Evolutionary conservation across 1,140 invertebrate genomes (phyloP).

Genomic region (Panagrolaimus sp.): DNA sequence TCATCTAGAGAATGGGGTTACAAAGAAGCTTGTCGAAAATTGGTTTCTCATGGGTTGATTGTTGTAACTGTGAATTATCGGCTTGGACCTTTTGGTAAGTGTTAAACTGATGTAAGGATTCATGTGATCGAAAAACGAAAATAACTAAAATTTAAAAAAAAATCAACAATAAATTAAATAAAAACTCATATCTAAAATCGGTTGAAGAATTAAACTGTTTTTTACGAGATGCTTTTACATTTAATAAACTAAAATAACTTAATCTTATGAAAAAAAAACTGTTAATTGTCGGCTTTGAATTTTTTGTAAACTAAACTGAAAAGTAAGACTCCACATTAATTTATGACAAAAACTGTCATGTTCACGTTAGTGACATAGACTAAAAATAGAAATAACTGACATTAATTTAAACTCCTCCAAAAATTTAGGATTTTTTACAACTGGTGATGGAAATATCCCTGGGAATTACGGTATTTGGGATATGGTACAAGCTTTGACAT

Average conservation of each 20-base stretch:
- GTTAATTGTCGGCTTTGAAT: too few relatives aligned
- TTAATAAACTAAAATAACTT: too few relatives aligned
- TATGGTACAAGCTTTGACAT: conserved; percentile 38
- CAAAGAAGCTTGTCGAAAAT: conserved; percentile 18
- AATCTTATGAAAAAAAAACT: too few relatives aligned
- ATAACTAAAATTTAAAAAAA: neutral
- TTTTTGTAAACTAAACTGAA: too few relatives aligned
- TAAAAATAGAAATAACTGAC: too few relatives aligned
- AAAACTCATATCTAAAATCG: too few relatives aligned
- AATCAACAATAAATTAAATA: too few relatives aligned
- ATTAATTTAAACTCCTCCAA: too few relatives aligned
- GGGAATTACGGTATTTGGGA: conserved; percentile 41
- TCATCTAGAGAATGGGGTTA: conserved; percentile 21
- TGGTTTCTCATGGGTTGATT: conserved; percentile 24
- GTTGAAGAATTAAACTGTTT: too few relatives aligned
- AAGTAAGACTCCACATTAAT: neutral
- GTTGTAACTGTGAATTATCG: conserved; percentile 35
- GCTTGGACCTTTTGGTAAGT: conserved; percentile 32
- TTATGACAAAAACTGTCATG: neutral
- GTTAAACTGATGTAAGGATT: neutral
- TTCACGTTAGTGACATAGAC: too few relatives aligned
- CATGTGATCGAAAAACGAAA: neutral
- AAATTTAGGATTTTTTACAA: conserved; percentile 34
- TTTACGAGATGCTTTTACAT: too few relatives aligned
- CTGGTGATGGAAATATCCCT: conserved; percentile 15